Evolutionary conservation across 1,140 invertebrate species (phyloP).

Genomic region (Aculops lycopersici): DNA sequence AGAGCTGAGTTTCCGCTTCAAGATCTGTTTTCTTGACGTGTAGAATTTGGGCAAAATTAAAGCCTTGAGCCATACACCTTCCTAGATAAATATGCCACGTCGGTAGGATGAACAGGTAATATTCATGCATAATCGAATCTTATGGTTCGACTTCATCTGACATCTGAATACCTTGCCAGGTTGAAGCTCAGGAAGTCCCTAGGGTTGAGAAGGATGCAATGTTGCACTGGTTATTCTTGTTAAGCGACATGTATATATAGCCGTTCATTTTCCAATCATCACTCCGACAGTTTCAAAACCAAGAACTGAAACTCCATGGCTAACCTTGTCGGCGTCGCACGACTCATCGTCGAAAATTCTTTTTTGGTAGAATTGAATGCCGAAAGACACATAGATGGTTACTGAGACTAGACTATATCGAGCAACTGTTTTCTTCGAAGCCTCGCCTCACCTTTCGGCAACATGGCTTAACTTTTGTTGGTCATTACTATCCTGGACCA

Average conservation of each 20-base stretch:
- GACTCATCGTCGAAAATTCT: slow-evolving; percentile 3
- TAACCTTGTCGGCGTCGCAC: slow-evolving; percentile 10
- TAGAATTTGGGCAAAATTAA: too few species aligned
- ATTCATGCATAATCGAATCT: too few species aligned
- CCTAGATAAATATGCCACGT: too few species aligned
- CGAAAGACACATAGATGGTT: slow-evolving; percentile 16
- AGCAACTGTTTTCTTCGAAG: slow-evolving; percentile 14
- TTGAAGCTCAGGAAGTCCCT: slow-evolving; percentile 12
- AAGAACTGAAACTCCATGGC: slow-evolving; percentile 19
- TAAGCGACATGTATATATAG: slow-evolving; percentile 15
- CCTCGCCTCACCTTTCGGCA: slow-evolving; percentile 17
- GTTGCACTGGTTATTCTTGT: slow-evolving; percentile 10
- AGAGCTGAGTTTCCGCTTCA: too few species aligned
- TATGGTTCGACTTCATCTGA: too few species aligned
- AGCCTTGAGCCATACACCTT: too few species aligned
- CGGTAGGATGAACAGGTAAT: too few species aligned
- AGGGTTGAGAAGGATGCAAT: slow-evolving; percentile 13
- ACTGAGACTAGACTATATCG: slow-evolving; percentile 12
- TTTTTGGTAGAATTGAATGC: not conserved
- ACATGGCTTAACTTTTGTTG: slow-evolving; percentile 14
- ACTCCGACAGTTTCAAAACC: slow-evolving; percentile 48
- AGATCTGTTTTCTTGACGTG: too few species aligned
- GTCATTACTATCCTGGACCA: not conserved
- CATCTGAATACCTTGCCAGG: too few species aligned
- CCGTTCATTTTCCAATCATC: slow-evolving; percentile 16